phyloP scores from a whole-genome alignment of 1,140 invertebrate genomes.

The Rhopalosiphum padi region DNA sequence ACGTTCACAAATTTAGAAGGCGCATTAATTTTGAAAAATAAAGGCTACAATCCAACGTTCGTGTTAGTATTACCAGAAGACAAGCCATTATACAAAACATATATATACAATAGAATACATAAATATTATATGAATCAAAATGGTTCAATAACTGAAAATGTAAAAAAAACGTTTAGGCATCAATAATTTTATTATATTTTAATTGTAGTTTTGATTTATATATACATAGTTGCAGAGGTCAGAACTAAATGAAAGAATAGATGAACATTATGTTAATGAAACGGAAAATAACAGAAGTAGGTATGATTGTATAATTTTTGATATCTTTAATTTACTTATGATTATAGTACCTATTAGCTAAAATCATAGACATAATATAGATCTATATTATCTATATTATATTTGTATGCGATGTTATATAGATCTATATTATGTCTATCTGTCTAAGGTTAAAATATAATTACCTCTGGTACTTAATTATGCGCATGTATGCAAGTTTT shows the following conservation, averaged over 20 bases:
- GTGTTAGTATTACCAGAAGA: conserved; percentile 39
- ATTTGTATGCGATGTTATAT: too few relatives aligned
- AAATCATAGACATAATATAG: too few relatives aligned
- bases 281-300: neutral
- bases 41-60: conserved; percentile 22
- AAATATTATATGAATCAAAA: neutral
- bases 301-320: neutral
- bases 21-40: conserved; percentile 18
- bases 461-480: neutral
- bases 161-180: neutral
- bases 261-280: neutral
- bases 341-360: neutral
- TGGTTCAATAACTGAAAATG: neutral
- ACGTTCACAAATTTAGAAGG: conserved; percentile 40
- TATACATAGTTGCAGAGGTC: neutral
- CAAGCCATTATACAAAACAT: neutral
- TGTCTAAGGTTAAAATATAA: too few relatives aligned
- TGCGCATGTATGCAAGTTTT: neutral
- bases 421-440: too few relatives aligned
- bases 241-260: neutral
- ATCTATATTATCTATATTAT: too few relatives aligned
- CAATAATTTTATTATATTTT: neutral
- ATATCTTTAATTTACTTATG: neutral
- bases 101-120: neutral
- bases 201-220: neutral